These are phyloP conservation scores for Sebastes oblongus DNA, from an alignment of 2,797 vertebrate species.

Conservation along the genomic window DNA sequence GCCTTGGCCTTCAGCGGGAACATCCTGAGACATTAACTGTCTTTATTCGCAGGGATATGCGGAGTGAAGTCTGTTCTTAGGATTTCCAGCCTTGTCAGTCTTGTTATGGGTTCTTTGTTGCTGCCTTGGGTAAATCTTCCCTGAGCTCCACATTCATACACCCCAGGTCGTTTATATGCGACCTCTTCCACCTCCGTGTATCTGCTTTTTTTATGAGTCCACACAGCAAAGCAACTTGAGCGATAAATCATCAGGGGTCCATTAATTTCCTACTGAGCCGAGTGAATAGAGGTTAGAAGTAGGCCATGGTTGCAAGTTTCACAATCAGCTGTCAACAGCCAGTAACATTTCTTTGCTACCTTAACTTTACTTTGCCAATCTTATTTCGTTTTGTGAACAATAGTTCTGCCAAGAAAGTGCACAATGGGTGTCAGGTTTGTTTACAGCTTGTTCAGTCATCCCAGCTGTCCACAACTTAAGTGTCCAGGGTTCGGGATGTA, in stretches of 20 bases:
- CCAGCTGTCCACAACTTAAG: background rate
- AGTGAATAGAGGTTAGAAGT: background rate
- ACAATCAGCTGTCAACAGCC: background rate
- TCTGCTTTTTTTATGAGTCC: constrained; percentile 11
- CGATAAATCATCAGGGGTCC: constrained; percentile 24
- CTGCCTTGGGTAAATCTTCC: constrained; percentile 23
- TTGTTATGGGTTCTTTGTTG: constrained; percentile 8
- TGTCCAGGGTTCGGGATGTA: too few species aligned
- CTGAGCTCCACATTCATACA: background rate
- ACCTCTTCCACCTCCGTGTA: constrained; percentile 6
- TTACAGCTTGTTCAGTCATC: background rate
- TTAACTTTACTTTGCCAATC: background rate
- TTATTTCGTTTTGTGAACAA: background rate
- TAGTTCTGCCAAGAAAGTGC: background rate
- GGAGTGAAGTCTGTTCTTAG: background rate
- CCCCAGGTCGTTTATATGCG: background rate
- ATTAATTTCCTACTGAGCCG: constrained; percentile 9
- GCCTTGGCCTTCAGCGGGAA: background rate
- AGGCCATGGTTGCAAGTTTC: background rate
- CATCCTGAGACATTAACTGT: background rate
- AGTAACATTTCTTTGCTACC: background rate
- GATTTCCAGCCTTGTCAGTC: constrained; percentile 20
- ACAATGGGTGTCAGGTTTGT: background rate
- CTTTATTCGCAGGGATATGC: background rate
- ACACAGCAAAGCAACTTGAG: background rate